phyloP scores from a whole-genome alignment of 2,888 invertebrate species.

The Drosophila borborema region DNA sequence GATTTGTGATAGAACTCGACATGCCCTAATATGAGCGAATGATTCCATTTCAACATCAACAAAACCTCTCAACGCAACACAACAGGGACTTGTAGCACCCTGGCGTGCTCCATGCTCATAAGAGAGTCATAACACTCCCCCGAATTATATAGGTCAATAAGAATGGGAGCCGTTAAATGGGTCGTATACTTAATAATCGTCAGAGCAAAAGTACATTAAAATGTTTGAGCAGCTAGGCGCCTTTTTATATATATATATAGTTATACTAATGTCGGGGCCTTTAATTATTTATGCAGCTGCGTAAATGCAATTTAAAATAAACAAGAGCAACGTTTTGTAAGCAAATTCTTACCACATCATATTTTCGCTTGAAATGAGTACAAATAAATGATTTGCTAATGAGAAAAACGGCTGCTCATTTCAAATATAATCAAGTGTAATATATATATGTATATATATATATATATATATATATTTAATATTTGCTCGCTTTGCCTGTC shows the following conservation, averaged over 20 bases:
- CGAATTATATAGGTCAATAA: conserved; percentile 43
- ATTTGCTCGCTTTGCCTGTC: conserved; percentile 25
- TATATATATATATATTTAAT: conserved; percentile 22
- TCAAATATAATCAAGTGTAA: not conserved
- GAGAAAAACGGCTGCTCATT: conserved; percentile 15
- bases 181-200: conserved; percentile 12
- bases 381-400: conserved; percentile 37
- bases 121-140: conserved; percentile 4
- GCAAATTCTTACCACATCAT: not conserved
- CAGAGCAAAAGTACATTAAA: not conserved
- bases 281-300: conserved; percentile 12
- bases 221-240: conserved; percentile 8
- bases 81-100: conserved; percentile 8
- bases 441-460: not conserved
- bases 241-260: not conserved
- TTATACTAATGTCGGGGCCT: not conserved
- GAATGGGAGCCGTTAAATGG: conserved; percentile 33
- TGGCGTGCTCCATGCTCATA: conserved; percentile 17
- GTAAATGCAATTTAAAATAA: conserved; percentile 19
- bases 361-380: not conserved
- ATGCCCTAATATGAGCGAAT: not conserved
- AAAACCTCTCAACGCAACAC: conserved; percentile 3
- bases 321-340: not conserved
- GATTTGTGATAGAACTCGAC: not conserved
- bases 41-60: conserved; percentile 34